These are phyloP conservation scores for Labeo catla DNA, from an alignment of 2,113 vertebrate species.

Conservation along the genomic window DNA sequence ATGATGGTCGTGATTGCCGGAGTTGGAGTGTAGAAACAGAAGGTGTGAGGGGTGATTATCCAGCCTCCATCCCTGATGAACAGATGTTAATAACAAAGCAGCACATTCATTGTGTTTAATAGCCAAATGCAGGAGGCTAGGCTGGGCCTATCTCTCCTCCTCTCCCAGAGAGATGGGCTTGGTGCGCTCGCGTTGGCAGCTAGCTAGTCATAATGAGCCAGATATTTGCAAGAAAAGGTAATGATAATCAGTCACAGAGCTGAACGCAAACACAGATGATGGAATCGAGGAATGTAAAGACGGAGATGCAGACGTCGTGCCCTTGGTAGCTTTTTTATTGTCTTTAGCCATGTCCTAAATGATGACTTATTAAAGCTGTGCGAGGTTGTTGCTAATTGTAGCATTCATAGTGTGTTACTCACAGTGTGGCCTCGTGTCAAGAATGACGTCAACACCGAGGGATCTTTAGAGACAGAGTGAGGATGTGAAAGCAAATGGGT, in stretches of 20 bases:
- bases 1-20: constrained; percentile 90
- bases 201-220: constrained; percentile 80
- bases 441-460: neutral
- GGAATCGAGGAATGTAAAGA: constrained; percentile 71
- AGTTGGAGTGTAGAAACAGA: constrained; percentile 87
- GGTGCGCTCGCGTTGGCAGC: constrained; percentile 76
- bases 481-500: constrained; percentile 1
- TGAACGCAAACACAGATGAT: constrained; percentile 74
- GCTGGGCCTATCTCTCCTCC: constrained; percentile 76
- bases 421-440: constrained; percentile 4
- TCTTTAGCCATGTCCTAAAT: constrained; percentile 76
- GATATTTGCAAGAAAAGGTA: constrained; percentile 83
- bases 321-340: constrained; percentile 71
- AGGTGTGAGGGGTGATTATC: constrained; percentile 85
- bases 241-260: constrained; percentile 79
- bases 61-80: constrained; percentile 82
- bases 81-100: constrained; percentile 89
- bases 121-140: constrained; percentile 82
- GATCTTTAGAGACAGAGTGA: neutral
- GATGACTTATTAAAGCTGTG: constrained; percentile 69
- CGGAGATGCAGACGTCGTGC: constrained; percentile 59
- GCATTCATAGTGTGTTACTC: constrained; percentile 39
- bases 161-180: constrained; percentile 73
- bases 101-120: constrained; percentile 85
- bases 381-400: constrained; percentile 51